Evolutionary conservation across 2,888 invertebrate genomes (phyloP).

Genomic region (Automeris io): DNA sequence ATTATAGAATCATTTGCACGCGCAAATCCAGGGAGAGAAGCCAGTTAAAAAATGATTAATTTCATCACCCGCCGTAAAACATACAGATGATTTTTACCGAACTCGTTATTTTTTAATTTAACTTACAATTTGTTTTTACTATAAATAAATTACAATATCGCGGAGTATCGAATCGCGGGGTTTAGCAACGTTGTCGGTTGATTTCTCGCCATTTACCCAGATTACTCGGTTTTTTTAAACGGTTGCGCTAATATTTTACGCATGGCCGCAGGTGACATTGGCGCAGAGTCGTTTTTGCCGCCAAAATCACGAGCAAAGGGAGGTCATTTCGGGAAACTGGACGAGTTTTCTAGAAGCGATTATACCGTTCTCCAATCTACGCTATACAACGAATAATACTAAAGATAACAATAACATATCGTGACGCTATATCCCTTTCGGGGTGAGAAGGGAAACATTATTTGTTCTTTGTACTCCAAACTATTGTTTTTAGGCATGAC

Average conservation of each 20-base stretch:
- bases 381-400: no score
- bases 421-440: no score
- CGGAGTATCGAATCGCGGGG: slow-evolving; percentile 24
- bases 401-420: no score
- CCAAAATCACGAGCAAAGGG: slow-evolving; percentile 41
- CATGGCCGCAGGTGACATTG: slow-evolving; percentile 68
- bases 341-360: slow-evolving; percentile 1
- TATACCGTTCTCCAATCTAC: no score
- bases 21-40: no score
- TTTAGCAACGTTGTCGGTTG: slow-evolving; percentile 58
- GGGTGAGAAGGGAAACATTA: no score
- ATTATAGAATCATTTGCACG: no score
- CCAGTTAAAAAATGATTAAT: no score
- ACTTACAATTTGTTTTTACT: neutral
- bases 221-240: slow-evolving; percentile 66
- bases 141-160: slow-evolving; percentile 26
- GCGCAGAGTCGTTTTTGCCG: slow-evolving; percentile 55
- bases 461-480: no score
- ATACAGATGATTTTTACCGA: neutral
- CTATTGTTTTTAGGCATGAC: no score
- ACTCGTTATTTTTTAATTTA: neutral
- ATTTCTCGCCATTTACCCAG: slow-evolving; percentile 73
- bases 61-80: neutral
- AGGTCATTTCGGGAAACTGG: slow-evolving; percentile 40
- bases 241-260: slow-evolving; percentile 68